These are phyloP conservation scores for Tenrec ecaudatus DNA, from an alignment of 2,113 vertebrate species.

Conservation along the genomic window DNA sequence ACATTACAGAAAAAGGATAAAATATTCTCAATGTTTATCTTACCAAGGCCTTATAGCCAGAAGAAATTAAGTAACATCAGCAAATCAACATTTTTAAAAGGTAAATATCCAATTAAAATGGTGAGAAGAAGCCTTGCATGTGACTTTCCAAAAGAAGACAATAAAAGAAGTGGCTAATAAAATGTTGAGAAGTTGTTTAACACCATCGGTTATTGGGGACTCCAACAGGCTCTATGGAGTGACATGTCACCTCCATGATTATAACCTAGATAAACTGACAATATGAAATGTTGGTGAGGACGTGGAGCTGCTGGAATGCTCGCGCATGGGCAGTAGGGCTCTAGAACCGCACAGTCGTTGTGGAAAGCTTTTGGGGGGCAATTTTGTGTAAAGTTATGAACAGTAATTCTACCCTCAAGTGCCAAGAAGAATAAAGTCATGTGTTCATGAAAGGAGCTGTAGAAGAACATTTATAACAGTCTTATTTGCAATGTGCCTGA, in stretches of 20 bases:
- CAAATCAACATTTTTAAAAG: background rate
- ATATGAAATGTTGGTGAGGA: accelerated
- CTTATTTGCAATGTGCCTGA: background rate
- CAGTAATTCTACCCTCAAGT: background rate
- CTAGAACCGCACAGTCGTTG: too few species aligned
- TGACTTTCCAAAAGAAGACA: background rate
- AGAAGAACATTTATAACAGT: background rate
- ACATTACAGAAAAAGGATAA: background rate
- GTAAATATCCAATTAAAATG: background rate
- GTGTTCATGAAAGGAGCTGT: background rate
- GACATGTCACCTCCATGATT: accelerated
- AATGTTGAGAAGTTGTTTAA: background rate
- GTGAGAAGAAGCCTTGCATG: background rate
- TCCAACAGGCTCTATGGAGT: background rate
- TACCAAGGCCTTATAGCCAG: background rate
- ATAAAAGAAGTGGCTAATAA: background rate
- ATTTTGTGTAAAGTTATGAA: background rate
- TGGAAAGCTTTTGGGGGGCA: background rate
- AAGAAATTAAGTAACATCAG: background rate
- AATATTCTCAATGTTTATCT: background rate
- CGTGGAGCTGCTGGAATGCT: background rate
- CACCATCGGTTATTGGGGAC: too few species aligned
- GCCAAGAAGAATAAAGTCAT: background rate
- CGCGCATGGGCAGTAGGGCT: accelerated
- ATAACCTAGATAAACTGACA: too few species aligned